Evolutionary conservation across 1,140 invertebrate genomes (phyloP).

Genomic region (Steinernema feltiae): DNA sequence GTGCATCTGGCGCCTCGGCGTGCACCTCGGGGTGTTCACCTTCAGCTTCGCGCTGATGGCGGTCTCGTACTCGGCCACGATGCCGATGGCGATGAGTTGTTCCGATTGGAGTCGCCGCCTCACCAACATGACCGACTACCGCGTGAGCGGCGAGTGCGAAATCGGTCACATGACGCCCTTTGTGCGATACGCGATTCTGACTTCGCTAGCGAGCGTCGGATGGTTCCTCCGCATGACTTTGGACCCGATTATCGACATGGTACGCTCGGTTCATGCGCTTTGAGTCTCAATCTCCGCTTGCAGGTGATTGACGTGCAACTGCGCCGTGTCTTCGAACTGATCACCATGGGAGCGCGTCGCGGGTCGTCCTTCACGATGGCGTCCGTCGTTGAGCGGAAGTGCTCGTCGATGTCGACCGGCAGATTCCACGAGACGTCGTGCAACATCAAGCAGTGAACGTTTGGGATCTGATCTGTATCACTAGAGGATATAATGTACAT

Average conservation of each 20-base stretch:
- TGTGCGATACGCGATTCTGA: not conserved
- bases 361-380: slow-evolving; percentile 1
- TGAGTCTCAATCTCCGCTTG: not conserved
- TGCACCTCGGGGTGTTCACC: slow-evolving; percentile 6
- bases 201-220: not conserved
- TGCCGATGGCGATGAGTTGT: slow-evolving; percentile 5
- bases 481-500: not conserved
- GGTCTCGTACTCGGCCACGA: slow-evolving; percentile 22
- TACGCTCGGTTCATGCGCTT: not conserved
- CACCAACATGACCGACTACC: slow-evolving; percentile 5
- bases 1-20: slow-evolving; percentile 12
- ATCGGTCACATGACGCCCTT: slow-evolving; percentile 9
- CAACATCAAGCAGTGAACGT: not conserved
- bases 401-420: not conserved
- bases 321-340: not conserved
- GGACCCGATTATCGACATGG: slow-evolving; percentile 1
- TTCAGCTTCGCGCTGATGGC: slow-evolving; percentile 16
- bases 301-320: not conserved
- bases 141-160: not conserved
- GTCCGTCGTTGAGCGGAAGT: slow-evolving; percentile 1
- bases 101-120: slow-evolving; percentile 3
- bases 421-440: not conserved
- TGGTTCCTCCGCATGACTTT: not conserved
- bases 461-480: not conserved
- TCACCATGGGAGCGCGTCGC: not conserved